Evolutionary conservation across 2,888 invertebrate species (phyloP).

Genomic region (Brachypalpus laphriformis): DNA sequence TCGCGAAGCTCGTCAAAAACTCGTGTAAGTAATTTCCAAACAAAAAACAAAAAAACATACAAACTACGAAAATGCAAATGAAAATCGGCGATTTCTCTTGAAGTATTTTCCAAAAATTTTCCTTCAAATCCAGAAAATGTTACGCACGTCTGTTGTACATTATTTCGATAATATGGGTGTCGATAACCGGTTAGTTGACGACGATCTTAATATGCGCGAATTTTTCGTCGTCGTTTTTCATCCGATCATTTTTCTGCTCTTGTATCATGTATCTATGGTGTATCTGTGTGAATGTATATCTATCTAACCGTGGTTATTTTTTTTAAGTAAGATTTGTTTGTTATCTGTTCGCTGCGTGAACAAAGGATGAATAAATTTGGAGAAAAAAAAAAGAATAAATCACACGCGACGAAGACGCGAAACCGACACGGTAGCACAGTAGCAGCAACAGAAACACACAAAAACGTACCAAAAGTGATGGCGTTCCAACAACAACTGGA

Average conservation of each 20-base stretch:
- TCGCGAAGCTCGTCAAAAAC: background rate
- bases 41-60: background rate
- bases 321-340: background rate
- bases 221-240: slow-evolving; percentile 4
- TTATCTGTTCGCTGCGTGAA: background rate
- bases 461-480: slow-evolving; percentile 42
- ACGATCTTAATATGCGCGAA: slow-evolving; percentile 21
- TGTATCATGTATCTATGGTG: background rate
- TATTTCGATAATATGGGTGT: background rate
- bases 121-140: background rate
- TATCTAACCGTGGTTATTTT: background rate
- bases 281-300: background rate
- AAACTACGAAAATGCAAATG: background rate
- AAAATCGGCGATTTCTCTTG: slow-evolving; percentile 8
- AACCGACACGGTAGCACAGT: background rate
- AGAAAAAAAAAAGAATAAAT: background rate
- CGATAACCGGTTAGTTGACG: slow-evolving; percentile 48
- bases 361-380: background rate
- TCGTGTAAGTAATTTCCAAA: background rate
- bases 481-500: slow-evolving; percentile 44
- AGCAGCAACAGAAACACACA: background rate
- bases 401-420: background rate
- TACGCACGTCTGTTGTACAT: slow-evolving; percentile 3
- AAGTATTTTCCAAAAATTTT: slow-evolving; percentile 6
- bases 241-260: background rate